Base-by-base conservation (phyloP, 2,797 vertebrate species). In the Oreonectes daqikongensis region DNA sequence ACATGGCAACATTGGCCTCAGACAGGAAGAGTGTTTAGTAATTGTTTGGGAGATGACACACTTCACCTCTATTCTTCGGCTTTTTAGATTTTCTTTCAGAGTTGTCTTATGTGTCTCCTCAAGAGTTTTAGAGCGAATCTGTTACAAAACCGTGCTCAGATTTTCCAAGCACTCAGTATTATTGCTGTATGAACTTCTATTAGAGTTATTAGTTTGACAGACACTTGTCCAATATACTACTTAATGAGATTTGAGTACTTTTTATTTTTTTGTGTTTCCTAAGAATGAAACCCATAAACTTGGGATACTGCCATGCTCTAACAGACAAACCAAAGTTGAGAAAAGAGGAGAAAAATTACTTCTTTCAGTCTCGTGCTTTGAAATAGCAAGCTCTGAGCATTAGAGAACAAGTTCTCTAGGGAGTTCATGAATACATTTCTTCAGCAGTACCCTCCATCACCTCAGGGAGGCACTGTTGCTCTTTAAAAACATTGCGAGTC, bases 391-490 rank as follows among this genome's bases (percentile, higher is more conserved):
- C 8, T 44, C 11, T 66, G 20, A 40, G 12, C 10, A 26, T 52
- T 65, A 2, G 35, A 9, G 35, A 10, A 35, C 35, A 35, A 35
- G 35, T 35, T 35, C 35, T 35, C 35, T 35, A 35, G 17, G 12
- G 11, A 57, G 10, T 15, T 12, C 4, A 57, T 72, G 18, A n/a
- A n/a, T n/a, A n/a, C n/a, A 17, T n/a, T n/a, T 10, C 59, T 12
- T 1, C 15, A 28, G 5, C 22, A 20, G 22, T 59, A 48, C 60
- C 61, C 0, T n/a, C 8, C 3, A 32, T 12, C 18, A 73, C 86
- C 92, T 86, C 88, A 85, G 89, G 92, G 85, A 90, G 93, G 91
- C 92, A 92, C 88, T 88, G 85, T 82, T 91, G 90, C 85, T 85
- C 90, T 86, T 68, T 64, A 30, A 53, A 75, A 63, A 14, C 8